Conservation (phyloP, 2,113 vertebrate species). For the Serilophus lunatus region DNA sequence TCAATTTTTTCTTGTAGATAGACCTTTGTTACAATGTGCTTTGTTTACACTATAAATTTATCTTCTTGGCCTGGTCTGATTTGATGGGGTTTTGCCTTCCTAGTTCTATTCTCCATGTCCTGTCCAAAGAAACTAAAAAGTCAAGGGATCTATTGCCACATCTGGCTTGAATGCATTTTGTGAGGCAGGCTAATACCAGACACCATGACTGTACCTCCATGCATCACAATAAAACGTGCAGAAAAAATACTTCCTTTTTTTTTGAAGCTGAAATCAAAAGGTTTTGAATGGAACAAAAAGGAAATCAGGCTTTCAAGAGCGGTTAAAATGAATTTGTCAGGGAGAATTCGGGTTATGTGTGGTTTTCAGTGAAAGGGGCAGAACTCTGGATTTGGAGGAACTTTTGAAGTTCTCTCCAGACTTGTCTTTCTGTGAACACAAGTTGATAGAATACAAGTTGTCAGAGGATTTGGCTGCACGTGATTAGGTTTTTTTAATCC, state of each 20-base stretch:
- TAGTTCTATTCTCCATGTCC: background rate
- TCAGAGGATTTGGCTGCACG: background rate
- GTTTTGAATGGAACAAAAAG: background rate
- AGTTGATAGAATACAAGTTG: background rate
- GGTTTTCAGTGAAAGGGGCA: background rate
- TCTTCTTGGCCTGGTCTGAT: background rate
- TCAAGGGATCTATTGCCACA: background rate
- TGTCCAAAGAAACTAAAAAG: background rate
- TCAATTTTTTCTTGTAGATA: background rate
- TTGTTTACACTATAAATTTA: background rate
- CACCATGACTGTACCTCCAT: background rate
- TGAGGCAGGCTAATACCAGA: background rate
- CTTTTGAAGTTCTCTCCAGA: background rate
- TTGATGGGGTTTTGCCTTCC: background rate
- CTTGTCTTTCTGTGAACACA: background rate
- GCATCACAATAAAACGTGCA: background rate
- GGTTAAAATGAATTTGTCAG: background rate
- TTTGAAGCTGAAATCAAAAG: background rate
- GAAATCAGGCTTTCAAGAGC: background rate
- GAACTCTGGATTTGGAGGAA: background rate
- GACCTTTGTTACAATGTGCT: background rate
- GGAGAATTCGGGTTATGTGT: background rate
- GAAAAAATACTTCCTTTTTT: background rate
- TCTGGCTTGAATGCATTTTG: background rate
- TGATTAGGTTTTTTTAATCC: background rate